Evolutionary conservation across 2,113 vertebrate species (phyloP), one percentile per base, ranked within the genome.

Genomic region (Platycercus adscitus): DNA sequence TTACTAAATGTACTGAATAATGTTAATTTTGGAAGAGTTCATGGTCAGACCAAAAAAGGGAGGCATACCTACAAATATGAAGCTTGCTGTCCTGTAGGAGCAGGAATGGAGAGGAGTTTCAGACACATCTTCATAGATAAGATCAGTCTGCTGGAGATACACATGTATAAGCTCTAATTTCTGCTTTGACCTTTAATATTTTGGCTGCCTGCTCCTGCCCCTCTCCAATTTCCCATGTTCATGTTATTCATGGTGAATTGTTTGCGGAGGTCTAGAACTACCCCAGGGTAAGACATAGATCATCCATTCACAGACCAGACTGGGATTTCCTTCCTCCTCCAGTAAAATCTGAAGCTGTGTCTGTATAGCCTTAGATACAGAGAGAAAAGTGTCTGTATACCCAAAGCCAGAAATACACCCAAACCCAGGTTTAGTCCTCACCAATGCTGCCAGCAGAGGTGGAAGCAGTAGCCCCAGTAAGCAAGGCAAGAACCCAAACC

Each of bases 1-100:
- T 93, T 91, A 69, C 86, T 39, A 49, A 91, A 80, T 19, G 88
- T 53, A 46, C 58, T 85, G 83, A 82, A 53, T 87, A 70, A 82
- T 76, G 84, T 95, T 94, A 94, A 85, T 93, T 94, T 96, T 95
- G 92, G 86, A 95, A 82, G 73, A 75, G 61, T 50, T 92, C 73
- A 35, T 49, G 60, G 56, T 49, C 86, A 76, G 83, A 76, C 69
- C n/a, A 29, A 73, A 46, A 79, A 93, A 78, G 21, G 33, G 72
- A 95, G 64, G 53, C 58, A 70, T 52, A 58, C 79, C 64, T 52
- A 50, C 60, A 71, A 86, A 52, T 91, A 53, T 35, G 23, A 70
- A 93, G 66, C 72, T 47, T 84, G 46, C 71, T 75, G 2, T 81
- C 52, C 80, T 46, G 49, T 16, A 63, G 17, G 35, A 91, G 69